A percentile compares a stretch with the other conserved stretches of the same genome.
Evolutionary conservation across 1,140 invertebrate species (phyloP).

Genomic region (Macrobrachium nipponense): DNA sequence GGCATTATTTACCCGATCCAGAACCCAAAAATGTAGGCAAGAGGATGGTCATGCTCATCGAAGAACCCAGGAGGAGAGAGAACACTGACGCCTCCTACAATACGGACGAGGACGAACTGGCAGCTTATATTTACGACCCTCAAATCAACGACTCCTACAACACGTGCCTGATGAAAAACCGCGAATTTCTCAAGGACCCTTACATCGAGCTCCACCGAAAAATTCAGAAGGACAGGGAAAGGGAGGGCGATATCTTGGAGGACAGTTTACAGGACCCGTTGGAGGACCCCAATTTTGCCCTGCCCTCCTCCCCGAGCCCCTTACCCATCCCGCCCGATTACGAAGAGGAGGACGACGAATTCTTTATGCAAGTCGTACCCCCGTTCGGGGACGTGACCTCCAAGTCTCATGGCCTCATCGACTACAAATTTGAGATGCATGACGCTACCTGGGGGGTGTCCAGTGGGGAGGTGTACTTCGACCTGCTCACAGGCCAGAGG

Average conservation of each 20-base stretch:
- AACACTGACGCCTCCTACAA: neutral
- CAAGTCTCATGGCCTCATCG: neutral
- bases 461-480: conserved; percentile 48
- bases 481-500: conserved; percentile 37
- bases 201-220: neutral
- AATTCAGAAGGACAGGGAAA: neutral
- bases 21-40: neutral
- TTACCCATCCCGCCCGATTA: too few relatives aligned
- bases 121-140: conserved; percentile 12
- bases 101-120: neutral
- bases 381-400: neutral
- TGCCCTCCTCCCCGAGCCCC: too few relatives aligned
- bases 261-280: too few relatives aligned
- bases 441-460: conserved; percentile 46
- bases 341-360: neutral
- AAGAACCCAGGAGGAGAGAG: neutral
- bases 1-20: neutral
- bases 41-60: neutral
- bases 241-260: too few relatives aligned
- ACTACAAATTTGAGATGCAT: conserved; percentile 50
- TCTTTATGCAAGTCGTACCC: conserved; percentile 8
- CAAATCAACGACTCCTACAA: conserved; percentile 18
- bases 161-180: neutral
- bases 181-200: neutral
- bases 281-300: too few relatives aligned